Percentiles rank a stretch among this genome's conserved stretches.
Conservation (phyloP, 2,797 vertebrate genomes). For the Eleutherodactylus coqui region DNA sequence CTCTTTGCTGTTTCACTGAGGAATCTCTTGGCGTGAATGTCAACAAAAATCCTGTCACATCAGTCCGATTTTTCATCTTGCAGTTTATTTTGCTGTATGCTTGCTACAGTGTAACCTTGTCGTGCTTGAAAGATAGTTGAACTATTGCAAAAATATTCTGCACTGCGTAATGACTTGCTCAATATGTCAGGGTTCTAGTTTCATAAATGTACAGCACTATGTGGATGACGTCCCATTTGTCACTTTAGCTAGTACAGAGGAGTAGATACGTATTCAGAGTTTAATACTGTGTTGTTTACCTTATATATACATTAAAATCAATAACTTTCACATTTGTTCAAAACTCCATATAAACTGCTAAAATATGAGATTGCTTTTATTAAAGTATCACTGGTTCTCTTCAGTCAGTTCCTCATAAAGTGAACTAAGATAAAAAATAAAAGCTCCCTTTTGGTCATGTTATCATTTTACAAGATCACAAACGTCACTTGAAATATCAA, state of each 20-base stretch:
- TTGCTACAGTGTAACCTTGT: slow-evolving; percentile 57
- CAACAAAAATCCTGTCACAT: slow-evolving; percentile 56
- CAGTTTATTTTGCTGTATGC: slow-evolving; percentile 59
- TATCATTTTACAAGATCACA: neutral
- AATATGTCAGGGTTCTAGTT: slow-evolving; percentile 58
- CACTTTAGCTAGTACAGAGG: slow-evolving; percentile 36
- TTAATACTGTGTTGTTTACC: slow-evolving; percentile 23
- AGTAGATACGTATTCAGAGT: slow-evolving; percentile 4
- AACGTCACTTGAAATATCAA: no score
- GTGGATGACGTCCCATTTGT: slow-evolving; percentile 48
- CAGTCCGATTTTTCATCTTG: slow-evolving; percentile 55
- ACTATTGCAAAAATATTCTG: slow-evolving; percentile 61
- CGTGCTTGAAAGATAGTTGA: slow-evolving; percentile 61
- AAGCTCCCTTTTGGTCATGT: neutral
- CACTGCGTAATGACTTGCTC: slow-evolving; percentile 55
- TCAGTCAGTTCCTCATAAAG: neutral
- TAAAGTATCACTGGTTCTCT: neutral
- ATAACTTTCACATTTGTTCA: neutral
- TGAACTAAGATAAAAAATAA: neutral
- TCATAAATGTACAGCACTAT: slow-evolving; percentile 54
- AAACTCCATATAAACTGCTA: neutral
- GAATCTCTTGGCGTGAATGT: slow-evolving; percentile 59
- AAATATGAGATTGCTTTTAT: neutral
- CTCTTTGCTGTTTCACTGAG: slow-evolving; percentile 25
- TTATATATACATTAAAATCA: slow-evolving; percentile 7